Conservation (phyloP, 2,797 vertebrate genomes). For the Galaxias olidus region DNA sequence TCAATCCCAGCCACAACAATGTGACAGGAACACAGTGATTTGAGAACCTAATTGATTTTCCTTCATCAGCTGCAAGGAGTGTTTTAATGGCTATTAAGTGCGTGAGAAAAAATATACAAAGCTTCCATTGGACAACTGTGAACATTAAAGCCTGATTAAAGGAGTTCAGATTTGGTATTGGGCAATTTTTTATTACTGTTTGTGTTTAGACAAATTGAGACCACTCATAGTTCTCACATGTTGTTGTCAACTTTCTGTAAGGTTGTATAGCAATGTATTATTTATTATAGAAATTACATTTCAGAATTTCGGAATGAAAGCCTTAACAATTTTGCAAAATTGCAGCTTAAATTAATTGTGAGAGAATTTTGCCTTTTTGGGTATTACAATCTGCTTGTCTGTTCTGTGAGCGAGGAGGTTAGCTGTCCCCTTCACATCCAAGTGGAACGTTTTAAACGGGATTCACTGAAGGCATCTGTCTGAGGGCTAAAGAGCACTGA, state of each 20-base stretch:
- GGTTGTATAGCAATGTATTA: too few species aligned
- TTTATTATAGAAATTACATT: too few species aligned
- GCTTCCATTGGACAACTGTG: too few species aligned
- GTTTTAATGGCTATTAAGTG: constrained; percentile 46
- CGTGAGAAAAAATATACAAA: constrained; percentile 9
- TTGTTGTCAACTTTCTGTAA: too few species aligned
- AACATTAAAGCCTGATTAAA: constrained; percentile 12
- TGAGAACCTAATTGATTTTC: constrained; percentile 77
- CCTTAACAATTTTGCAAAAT: too few species aligned
- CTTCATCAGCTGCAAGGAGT: constrained; percentile 59
- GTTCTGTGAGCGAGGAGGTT: constrained; percentile 65
- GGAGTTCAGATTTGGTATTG: neutral
- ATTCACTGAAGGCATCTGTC: constrained; percentile 66
- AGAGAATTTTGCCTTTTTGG: constrained; percentile 65
- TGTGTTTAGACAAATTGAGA: constrained; percentile 45
- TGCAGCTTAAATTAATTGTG: too few species aligned
- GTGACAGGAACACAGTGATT: constrained; percentile 60
- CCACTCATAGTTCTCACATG: too few species aligned
- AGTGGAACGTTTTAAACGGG: constrained; percentile 56
- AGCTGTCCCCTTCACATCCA: constrained; percentile 69
- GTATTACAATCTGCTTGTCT: constrained; percentile 56
- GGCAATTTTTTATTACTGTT: constrained; percentile 38
- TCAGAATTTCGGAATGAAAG: too few species aligned
- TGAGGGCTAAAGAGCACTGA: constrained; percentile 65
- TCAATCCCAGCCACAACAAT: constrained; percentile 64